Base-by-base conservation (phyloP, 2,113 vertebrate genomes). In the Melanostigma gelatinosum region DNA sequence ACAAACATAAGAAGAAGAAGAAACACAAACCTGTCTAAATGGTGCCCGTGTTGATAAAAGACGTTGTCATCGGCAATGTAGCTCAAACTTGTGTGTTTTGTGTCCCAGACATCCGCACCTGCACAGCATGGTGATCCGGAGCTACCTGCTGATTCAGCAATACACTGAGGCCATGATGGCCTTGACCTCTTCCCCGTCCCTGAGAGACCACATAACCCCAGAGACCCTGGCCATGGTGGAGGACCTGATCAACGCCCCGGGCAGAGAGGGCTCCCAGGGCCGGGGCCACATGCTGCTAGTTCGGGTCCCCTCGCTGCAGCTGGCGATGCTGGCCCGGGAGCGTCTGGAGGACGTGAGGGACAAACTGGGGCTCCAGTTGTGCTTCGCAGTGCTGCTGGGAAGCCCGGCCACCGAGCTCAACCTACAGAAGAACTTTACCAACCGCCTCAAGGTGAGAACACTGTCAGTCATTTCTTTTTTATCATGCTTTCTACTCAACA, bases 61-160 rank as follows among this genome's bases (percentile, higher is more conserved):
- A 20, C 3, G 22, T 54, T 42, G 3, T n/a, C 44, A 24, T 27
- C 46, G 44, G 38, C 73, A 44, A 27, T 44, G 8, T 5, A 65
- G 64, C 64, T 68, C 32, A 42, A 44, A 61, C 55, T 34, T 13
- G 67, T 34, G 2, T 24, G 0, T 48, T 18, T 18, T 57, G 22
- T 61, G 1, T 61, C 46, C 16, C 88, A 99, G 98, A 94, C 98
- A 99, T 84, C 97, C 97, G 0, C 94, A 97, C 79, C 95, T 99
- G 44, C 98, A 99, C 93, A 99, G 98, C 93, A 99, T 98, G 98
- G 98, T 99, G 80, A 95, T 99, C 75, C 97, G 98, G 89, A 98
- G 97, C 95, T 99, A 99, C 93, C 97, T 99, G 65, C 96, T 99
- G 88, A 98, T 99, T 78, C 98, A 99, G 95, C 98, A 99, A 93